Conservation (phyloP, 2,797 vertebrate genomes). For the Catamblyrhynchus diadema region DNA sequence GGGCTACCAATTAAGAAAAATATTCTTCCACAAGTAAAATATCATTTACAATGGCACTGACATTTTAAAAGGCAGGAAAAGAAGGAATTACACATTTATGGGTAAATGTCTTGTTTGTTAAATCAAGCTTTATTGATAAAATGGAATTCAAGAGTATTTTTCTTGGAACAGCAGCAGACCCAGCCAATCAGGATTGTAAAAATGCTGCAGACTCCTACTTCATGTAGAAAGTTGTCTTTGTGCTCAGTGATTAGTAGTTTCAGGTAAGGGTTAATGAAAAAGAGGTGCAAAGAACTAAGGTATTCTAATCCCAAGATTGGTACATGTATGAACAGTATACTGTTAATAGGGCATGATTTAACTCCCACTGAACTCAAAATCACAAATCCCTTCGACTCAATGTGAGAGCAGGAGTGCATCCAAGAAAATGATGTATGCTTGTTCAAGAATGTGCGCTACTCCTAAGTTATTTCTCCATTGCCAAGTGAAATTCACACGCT, state of each 20-base stretch:
- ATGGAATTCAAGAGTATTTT: conserved; percentile 81
- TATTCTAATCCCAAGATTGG: conserved; percentile 54
- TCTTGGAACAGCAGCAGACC: conserved; percentile 82
- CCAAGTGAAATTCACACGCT: conserved; percentile 46
- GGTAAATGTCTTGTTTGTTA: conserved; percentile 79
- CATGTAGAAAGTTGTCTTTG: conserved; percentile 70
- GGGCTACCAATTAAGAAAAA: conserved; percentile 73
- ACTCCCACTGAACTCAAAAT: conserved; percentile 35
- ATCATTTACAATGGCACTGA: conserved; percentile 72
- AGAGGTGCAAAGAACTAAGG: conserved; percentile 75
- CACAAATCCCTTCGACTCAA: conserved; percentile 17
- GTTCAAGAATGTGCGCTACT: conserved; percentile 37
- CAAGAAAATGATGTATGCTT: background rate
- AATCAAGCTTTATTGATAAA: conserved; percentile 87
- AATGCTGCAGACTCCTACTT: conserved; percentile 72
- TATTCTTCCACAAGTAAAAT: conserved; percentile 70
- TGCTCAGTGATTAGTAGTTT: conserved; percentile 72
- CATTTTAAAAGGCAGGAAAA: conserved; percentile 68
- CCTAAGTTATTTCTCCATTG: conserved; percentile 8
- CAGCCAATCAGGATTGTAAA: conserved; percentile 78
- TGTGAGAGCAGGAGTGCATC: background rate
- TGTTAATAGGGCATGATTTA: conserved; percentile 13
- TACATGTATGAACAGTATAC: conserved; percentile 27
- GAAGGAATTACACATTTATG: conserved; percentile 79
- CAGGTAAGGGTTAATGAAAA: conserved; percentile 68